These are phyloP conservation scores for Campylomormyrus numenius DNA, from an alignment of 2,113 vertebrate species.

Conservation along the genomic window DNA sequence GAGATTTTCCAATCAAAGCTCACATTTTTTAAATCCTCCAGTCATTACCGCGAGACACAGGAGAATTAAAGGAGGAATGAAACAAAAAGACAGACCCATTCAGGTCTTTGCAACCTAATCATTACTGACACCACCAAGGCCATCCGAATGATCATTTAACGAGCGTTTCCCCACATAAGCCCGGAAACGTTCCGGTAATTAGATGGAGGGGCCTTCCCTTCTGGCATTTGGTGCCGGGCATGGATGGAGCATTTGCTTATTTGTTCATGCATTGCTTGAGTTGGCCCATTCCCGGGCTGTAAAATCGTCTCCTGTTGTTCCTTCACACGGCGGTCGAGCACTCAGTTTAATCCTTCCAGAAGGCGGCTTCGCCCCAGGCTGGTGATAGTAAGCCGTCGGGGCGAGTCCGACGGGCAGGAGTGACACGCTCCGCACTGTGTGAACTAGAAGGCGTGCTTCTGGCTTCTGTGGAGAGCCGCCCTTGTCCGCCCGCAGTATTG, in stretches of 20 bases:
- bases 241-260: constrained; percentile 28
- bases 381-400: background rate
- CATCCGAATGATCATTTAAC: constrained; percentile 38
- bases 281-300: constrained; percentile 21
- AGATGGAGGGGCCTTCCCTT: constrained; percentile 18
- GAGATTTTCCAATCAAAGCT: constrained; percentile 26
- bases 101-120: constrained; percentile 28
- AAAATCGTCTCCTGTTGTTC: background rate
- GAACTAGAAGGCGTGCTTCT: background rate
- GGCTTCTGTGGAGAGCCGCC: background rate
- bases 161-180: constrained; percentile 31
- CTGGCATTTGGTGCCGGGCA: constrained; percentile 9
- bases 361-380: background rate
- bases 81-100: constrained; percentile 32
- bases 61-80: constrained; percentile 23
- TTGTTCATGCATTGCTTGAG: constrained; percentile 43
- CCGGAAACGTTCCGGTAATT: constrained; percentile 37
- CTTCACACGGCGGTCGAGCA: background rate
- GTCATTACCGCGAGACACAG: constrained; percentile 22
- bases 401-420: background rate
- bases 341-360: background rate
- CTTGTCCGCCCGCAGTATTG: constrained; percentile 23
- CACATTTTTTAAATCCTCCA: constrained; percentile 7
- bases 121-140: constrained; percentile 29
- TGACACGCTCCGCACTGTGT: background rate